A percentile compares a stretch with the other conserved stretches of the same genome.
Conservation (phyloP, 2,888 invertebrate genomes). For the Cephus nigrinus region DNA sequence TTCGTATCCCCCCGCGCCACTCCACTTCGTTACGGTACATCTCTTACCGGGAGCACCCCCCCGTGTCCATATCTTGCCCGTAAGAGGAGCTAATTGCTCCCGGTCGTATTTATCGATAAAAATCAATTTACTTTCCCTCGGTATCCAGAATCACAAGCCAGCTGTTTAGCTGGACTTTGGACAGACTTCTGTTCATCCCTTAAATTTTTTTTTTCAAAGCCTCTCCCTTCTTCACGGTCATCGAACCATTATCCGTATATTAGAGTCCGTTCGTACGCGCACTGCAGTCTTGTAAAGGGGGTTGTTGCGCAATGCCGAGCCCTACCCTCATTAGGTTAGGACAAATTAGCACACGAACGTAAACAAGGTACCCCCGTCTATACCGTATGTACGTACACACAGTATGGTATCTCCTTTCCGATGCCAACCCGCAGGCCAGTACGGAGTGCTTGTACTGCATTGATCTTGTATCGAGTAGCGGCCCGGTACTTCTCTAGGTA, state of each 20-base stretch:
- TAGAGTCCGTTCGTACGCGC: not conserved
- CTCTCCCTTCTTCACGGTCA: not conserved
- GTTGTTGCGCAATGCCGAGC: not conserved
- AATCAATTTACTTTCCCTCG: not conserved
- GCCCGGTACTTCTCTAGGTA: not conserved
- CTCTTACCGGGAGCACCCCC: not conserved
- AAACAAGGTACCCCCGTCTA: constrained; percentile 41
- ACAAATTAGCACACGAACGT: constrained; percentile 59
- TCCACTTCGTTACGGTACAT: not conserved
- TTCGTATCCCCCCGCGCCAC: constrained; percentile 22
- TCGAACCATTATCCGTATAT: not conserved
- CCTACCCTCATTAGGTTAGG: constrained; percentile 53
- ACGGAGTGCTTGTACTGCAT: not conserved
- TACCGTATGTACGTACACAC: not conserved
- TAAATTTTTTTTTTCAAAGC: not conserved
- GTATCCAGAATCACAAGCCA: not conserved
- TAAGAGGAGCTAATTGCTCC: constrained; percentile 40
- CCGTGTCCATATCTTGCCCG: no score
- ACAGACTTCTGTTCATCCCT: not conserved
- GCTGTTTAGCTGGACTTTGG: not conserved
- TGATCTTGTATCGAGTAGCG: not conserved
- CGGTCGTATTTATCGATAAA: not conserved
- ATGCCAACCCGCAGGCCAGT: not conserved
- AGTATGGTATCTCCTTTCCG: constrained; percentile 14
- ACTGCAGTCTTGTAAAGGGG: not conserved